Base-by-base conservation (phyloP, 1,140 invertebrate genomes). In the Leptinotarsa undecemlineata region DNA sequence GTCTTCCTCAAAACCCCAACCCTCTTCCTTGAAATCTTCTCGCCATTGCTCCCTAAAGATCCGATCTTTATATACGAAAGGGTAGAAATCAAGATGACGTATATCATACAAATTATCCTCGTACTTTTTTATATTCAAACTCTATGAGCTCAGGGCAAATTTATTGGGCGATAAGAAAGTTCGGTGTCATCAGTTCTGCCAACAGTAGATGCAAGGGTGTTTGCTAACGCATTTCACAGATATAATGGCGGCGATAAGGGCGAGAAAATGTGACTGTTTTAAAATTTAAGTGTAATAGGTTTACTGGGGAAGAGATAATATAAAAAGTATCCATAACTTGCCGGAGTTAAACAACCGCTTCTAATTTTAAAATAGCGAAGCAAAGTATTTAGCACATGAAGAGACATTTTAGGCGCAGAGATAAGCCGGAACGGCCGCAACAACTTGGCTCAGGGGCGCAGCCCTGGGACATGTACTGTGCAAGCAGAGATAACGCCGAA, bases 251-350 rank as follows among this genome's bases (percentile, higher is more conserved):
- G 48, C 71, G 82, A 83, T 83, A 83, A 74, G 76, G 71, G 74
- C 74, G 75, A 80, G 81, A 83, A 83, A 82, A 83, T 83, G 82
- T 81, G 81, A 82, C 81, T 82, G 82, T 83, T 83, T 83, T 83
- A 82, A 83, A 83, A 83, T 83, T 81, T 81, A 81, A 82, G 82
- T 81, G 78, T 82, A 82, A 83, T 83, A 83, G 82, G 80, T 83
- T 83, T 78, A 80, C 81, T 79, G 77, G 48, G 79, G 72, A 73
- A 64, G 76, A 82, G 81, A 82, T 82, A 82, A 82, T 82, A 78
- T 81, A 79, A 80, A 82, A 82, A 82, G 79, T 81, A 78, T 80
- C 81, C 78, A 79, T 78, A 81, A 74, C 77, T 81, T 72, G 72
- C 76, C 51, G 70, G 68, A 78, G 48, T 81, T 80, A 82, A 82